A percentile compares a stretch with the other conserved stretches of the same genome.
These are phyloP conservation scores for Philonicus albiceps DNA, from an alignment of 2,888 invertebrate genomes.

Conservation along the genomic window DNA sequence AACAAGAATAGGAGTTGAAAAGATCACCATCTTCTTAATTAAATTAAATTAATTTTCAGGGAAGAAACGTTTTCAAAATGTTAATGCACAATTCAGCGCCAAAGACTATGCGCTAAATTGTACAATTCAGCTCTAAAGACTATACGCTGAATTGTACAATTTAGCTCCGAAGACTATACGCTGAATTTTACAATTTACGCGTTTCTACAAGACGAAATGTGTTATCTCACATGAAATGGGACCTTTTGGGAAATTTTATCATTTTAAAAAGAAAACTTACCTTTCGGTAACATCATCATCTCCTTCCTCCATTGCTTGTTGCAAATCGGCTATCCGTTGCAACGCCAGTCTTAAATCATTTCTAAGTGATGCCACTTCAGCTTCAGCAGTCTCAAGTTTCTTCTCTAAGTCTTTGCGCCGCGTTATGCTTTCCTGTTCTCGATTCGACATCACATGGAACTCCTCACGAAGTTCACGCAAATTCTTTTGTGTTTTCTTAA, in stretches of 20 bases:
- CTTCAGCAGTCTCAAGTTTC: slow-evolving; percentile 73
- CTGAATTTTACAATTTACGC: too few relatives aligned
- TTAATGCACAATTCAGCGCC: too few relatives aligned
- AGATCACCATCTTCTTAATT: too few relatives aligned
- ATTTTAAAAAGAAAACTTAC: slow-evolving; percentile 50
- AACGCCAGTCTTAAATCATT: slow-evolving; percentile 88
- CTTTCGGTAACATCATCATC: slow-evolving; percentile 68
- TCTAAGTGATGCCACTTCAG: slow-evolving; percentile 75
- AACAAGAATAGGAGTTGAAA: not conserved
- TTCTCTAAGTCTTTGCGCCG: slow-evolving; percentile 81
- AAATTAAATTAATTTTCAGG: too few relatives aligned
- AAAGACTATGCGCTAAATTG: too few relatives aligned
- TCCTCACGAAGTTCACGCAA: slow-evolving; percentile 82
- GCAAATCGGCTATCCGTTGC: slow-evolving; percentile 88
- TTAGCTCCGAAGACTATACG: too few relatives aligned
- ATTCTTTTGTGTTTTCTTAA: slow-evolving; percentile 77
- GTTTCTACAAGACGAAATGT: too few relatives aligned
- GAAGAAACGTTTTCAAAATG: too few relatives aligned
- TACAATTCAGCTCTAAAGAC: too few relatives aligned
- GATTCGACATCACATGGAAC: slow-evolving; percentile 72
- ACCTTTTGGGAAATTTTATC: too few relatives aligned
- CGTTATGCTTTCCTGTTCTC: slow-evolving; percentile 78
- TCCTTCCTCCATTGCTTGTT: slow-evolving; percentile 90
- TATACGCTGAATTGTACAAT: too few relatives aligned
- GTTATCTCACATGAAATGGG: too few relatives aligned